These are phyloP conservation scores for Palythoa caribaeorum DNA, from an alignment of 92 coral and sea anemone genomes.

Conservation along the genomic window DNA sequence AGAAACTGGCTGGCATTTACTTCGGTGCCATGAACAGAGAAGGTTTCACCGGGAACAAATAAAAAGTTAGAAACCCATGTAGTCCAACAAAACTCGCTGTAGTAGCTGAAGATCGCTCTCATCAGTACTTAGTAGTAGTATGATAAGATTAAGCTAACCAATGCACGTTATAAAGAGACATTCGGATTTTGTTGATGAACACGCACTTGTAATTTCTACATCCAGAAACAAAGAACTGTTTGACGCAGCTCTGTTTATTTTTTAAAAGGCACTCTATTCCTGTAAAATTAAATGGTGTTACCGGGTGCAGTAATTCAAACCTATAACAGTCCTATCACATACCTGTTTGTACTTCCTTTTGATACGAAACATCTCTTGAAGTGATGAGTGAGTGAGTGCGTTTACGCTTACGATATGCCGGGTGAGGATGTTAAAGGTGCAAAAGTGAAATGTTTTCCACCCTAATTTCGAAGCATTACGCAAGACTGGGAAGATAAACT, in stretches of 20 bases:
- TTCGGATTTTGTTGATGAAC: no score
- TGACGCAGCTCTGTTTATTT: no score
- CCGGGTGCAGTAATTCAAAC: not conserved
- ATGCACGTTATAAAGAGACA: not conserved
- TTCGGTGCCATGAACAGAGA: not conserved
- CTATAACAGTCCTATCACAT: not conserved
- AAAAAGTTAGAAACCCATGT: not conserved
- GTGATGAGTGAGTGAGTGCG: not conserved
- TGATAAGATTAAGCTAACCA: not conserved
- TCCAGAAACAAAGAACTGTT: no score
- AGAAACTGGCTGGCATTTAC: no score
- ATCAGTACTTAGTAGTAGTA: no score
- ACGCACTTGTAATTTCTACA: no score
- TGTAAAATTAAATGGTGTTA: not conserved
- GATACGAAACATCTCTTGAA: not conserved
- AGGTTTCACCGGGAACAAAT: not conserved
- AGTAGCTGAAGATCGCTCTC: not conserved
- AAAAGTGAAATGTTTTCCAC: slow-evolving; percentile 19
- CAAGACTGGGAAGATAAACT: not conserved
- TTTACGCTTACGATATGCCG: not conserved
- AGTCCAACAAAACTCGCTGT: not conserved
- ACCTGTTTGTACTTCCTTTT: not conserved
- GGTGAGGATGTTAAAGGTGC: not conserved
- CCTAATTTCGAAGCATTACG: slow-evolving; percentile 17
- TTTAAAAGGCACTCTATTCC: not conserved